Base-by-base conservation (phyloP, 2,888 invertebrate species). In the Sinodicranocentrus sp. region DNA sequence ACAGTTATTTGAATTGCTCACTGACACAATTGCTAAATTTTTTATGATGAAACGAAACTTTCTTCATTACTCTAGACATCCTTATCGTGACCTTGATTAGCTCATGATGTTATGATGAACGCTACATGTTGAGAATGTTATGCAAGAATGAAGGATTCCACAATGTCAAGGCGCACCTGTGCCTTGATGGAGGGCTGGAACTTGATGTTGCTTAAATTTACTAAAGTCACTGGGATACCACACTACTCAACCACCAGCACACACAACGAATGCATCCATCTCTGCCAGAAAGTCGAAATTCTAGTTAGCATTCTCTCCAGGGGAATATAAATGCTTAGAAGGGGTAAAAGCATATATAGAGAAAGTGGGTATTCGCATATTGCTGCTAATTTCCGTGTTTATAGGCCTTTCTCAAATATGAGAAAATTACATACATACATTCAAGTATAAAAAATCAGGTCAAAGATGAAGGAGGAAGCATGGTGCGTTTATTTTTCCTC, bases 11-110 rank as follows among this genome's bases (percentile, higher is more conserved):
- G n/a, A n/a, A n/a, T n/a, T n/a, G n/a, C n/a, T n/a, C n/a, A n/a
- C n/a, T n/a, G n/a, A n/a, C n/a, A n/a, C n/a, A n/a, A n/a, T n/a
- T n/a, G 71, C 43, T 19, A 84, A 86, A 23, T 63, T 59, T 19
- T 17, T 82, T 25, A 57, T 63, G 17, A 52, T 57, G 21, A 63
- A 28, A 6, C 25, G 73, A 25, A 54, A 63, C 23, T 72, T 61
- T 80, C n/a, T 84, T 80, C 26, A 84, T 73, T 1, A 21, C 67
- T 2, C 25, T 84, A 2, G 82, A 86, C 6, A 71, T 73, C 13
- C 84, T 54, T 23, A 85, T 54, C 52, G 54, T 17, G 67, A 84
- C 52, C 33, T 78, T 6, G 70, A 84, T 10, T 59, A 33, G n/a
- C n/a, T n/a, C n/a, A 33, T 33, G 33, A 10, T 33, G 10, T 33